phyloP scores from a whole-genome alignment of 2,113 vertebrate species.

The Prunella himalayana region DNA sequence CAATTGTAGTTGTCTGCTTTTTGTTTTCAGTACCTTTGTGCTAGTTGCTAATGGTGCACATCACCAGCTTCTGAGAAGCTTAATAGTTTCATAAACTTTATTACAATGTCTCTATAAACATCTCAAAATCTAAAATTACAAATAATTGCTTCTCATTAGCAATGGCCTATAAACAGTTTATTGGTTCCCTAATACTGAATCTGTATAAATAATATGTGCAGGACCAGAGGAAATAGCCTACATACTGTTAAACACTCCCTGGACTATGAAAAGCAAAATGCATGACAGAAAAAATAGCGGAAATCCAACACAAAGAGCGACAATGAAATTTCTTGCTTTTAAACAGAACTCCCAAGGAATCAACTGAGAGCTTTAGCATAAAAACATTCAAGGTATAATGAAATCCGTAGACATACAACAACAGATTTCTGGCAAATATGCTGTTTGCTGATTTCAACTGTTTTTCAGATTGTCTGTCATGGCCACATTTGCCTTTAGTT shows the following conservation, averaged over 20 bases:
- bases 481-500: background rate
- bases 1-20: background rate
- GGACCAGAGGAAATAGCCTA: background rate
- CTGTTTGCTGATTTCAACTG: background rate
- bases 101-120: background rate
- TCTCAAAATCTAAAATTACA: slow-evolving; percentile 19
- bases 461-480: background rate
- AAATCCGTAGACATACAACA: background rate
- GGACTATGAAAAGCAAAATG: background rate
- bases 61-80: background rate
- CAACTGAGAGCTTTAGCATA: background rate
- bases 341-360: background rate
- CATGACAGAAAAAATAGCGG: background rate
- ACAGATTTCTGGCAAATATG: background rate
- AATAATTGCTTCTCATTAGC: slow-evolving; percentile 52
- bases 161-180: slow-evolving; percentile 56
- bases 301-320: background rate
- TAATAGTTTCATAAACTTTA: slow-evolving; percentile 6
- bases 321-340: background rate
- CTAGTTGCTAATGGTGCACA: background rate
- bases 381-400: background rate
- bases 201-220: slow-evolving; percentile 15
- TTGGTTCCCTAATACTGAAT: slow-evolving; percentile 38
- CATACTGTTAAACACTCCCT: background rate
- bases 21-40: background rate